Base-by-base conservation (phyloP, 1,140 invertebrate species). In the Coptotermes formosanus region DNA sequence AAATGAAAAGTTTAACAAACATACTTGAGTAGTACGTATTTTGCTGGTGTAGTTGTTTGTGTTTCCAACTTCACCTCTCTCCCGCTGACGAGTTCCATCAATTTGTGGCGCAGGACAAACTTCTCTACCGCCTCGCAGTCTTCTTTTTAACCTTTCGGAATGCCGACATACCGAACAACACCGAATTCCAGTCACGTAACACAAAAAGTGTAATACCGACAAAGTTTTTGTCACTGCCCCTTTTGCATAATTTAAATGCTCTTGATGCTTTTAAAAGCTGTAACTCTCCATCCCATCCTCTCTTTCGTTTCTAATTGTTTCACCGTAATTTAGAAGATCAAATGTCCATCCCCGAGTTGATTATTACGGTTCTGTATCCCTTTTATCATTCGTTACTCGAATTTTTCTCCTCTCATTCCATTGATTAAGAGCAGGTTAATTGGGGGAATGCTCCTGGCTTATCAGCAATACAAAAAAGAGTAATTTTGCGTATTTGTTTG, bases 1-100 rank as follows among this genome's bases (percentile, higher is more conserved):
- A 75, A 75, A 75, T 75, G 64, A 30, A 21, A 75, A 75, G 64
- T 75, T 16, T 75, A 30, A 75, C 64, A 75, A 75, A 75, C 64
- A 75, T 2, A 75, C 64, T 75, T 75, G 25, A 30, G 64, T 75
- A 75, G 64, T 75, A 75, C 19, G 14, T 38, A 38, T 59, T 75
- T 30, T 30, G 25, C 25, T 75, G 2, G 25, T 75, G 64, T n/a
- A 30, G 9, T 75, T 75, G 64, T 75, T 75, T 75, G 64, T 75
- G 30, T 75, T 75, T 75, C 30, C 25, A 25, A 75, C 64, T 75
- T 75, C 25, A 30, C 64, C 64, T 30, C 64, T n/a, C n/a, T 75
- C 30, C 64, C 64, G 14, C 25, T 75, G 64, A 75, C 64, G 64
- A 75, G 64, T 75, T 75, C 64, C n/a, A 9, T 30, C 64, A 75